Percentiles rank a stretch among this genome's conserved stretches.
Conservation (phyloP, 2,888 invertebrate genomes). For the Tinea semifulvella region DNA sequence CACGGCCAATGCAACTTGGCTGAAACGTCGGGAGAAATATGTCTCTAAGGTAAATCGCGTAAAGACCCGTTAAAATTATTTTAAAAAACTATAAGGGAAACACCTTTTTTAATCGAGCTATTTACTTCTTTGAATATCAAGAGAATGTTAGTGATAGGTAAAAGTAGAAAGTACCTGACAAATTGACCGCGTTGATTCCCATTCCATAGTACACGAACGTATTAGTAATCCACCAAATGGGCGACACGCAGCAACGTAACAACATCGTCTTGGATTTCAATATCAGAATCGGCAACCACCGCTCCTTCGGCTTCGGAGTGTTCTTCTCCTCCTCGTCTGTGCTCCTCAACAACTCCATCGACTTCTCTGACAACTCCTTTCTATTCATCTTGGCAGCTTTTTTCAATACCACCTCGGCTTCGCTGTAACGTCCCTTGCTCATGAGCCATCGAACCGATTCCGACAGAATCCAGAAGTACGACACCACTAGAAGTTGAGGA, state of each 20-base stretch:
- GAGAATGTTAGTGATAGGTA: no score
- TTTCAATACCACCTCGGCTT: conserved; percentile 69
- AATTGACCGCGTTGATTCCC: conserved; percentile 71
- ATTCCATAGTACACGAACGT: conserved; percentile 77
- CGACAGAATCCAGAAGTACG: conserved; percentile 76
- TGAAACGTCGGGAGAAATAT: no score
- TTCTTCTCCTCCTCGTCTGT: conserved; percentile 43
- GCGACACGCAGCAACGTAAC: conserved; percentile 61
- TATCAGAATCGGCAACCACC: conserved; percentile 40
- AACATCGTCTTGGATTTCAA: conserved; percentile 43
- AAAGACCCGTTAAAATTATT: no score
- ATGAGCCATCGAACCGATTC: conserved; percentile 83
- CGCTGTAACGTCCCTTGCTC: conserved; percentile 72
- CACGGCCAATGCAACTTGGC: no score
- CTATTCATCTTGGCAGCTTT: conserved; percentile 72
- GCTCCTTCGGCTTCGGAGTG: conserved; percentile 35
- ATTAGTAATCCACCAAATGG: conserved; percentile 74
- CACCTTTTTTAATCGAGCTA: no score
- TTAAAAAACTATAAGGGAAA: no score
- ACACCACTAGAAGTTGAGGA: conserved; percentile 74
- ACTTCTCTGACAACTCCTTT: conserved; percentile 60
- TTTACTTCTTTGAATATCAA: no score
- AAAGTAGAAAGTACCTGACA: no score
- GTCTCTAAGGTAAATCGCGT: no score
- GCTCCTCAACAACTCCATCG: conserved; percentile 45